Base-by-base conservation (phyloP, 2,888 invertebrate species). In the Terebella lapidaria region DNA sequence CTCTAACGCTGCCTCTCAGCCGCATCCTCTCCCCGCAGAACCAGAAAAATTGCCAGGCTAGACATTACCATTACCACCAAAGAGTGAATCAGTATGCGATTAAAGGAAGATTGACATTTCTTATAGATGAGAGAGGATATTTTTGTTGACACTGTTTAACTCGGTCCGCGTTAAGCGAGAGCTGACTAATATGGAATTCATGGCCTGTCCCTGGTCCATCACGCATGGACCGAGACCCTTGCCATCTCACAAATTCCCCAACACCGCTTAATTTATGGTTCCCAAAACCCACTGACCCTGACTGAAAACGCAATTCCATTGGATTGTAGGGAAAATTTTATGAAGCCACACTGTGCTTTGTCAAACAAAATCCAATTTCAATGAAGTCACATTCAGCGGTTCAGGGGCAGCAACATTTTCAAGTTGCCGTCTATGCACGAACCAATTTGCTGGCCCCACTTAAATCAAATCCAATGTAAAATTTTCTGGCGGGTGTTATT, bases 311-410 rank as follows among this genome's bases (percentile, higher is more conserved):
- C 49, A 49, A 49, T 49, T 49, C n/a, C 49, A 10, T 10, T 49
- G n/a, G 49, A n/a, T 49, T 49, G 18, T 10, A 49, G n/a, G 24
- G 49, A 49, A 49, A 49, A 49, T 49, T 49, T 49, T 49, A 49
- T 49, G 49, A 49, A 49, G 49, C 49, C 18, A 22, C 49, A 22
- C 49, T 49, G 49, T 22, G 15, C 49, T 49, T 49, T 49, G 49
- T 49, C 49, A 49, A 49, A 49, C 49, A 49, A 49, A 49, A 49
- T 49, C 49, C 49, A 49, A 49, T 49, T 49, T 49, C 49, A 49
- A 49, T 20, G n/a, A 10, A 49, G 49, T 49, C 49, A 49, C 49
- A 49, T 49, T 49, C 49, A 49, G 22, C 22, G 15, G 49, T 22
- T 10, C 18, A 22, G 5, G 15, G 49, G 18, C 49, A 35, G n/a